phyloP scores from a whole-genome alignment of 2,888 invertebrate species.

The Tetragonisca angustula region DNA sequence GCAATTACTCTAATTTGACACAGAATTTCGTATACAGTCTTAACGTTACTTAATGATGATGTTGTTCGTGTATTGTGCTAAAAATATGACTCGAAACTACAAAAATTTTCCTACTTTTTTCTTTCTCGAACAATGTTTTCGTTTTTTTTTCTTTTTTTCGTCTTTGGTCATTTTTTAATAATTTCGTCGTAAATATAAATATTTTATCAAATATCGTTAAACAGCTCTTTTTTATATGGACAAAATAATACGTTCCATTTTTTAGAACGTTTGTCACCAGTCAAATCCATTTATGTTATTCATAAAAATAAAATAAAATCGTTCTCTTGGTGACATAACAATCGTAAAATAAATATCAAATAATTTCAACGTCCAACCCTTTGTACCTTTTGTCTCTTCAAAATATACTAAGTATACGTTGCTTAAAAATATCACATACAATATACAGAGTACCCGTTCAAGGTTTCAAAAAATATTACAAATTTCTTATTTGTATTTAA shows the following conservation, averaged over 20 bases:
- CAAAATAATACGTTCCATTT: conserved; percentile 59
- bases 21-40: conserved; percentile 80
- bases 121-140: conserved; percentile 24
- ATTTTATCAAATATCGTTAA: conserved; percentile 58
- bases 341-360: conserved; percentile 43
- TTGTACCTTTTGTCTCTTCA: conserved; percentile 33
- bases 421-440: conserved; percentile 35
- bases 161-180: conserved; percentile 57
- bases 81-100: conserved; percentile 71
- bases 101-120: conserved; percentile 43
- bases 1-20: conserved; percentile 77
- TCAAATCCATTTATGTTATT: conserved; percentile 41
- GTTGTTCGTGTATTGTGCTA: conserved; percentile 71
- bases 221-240: conserved; percentile 51
- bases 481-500: conserved; percentile 25
- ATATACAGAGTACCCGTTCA: conserved; percentile 23
- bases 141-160: conserved; percentile 1
- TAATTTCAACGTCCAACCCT: conserved; percentile 30
- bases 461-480: conserved; percentile 43
- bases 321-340: conserved; percentile 11
- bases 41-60: conserved; percentile 74
- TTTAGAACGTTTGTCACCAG: conserved; percentile 61
- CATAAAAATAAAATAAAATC: conserved; percentile 20
- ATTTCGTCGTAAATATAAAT: conserved; percentile 45
- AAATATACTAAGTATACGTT: conserved; percentile 28